Evolutionary conservation across 2,888 invertebrate species (phyloP).

Genomic region (Julus scanicus): DNA sequence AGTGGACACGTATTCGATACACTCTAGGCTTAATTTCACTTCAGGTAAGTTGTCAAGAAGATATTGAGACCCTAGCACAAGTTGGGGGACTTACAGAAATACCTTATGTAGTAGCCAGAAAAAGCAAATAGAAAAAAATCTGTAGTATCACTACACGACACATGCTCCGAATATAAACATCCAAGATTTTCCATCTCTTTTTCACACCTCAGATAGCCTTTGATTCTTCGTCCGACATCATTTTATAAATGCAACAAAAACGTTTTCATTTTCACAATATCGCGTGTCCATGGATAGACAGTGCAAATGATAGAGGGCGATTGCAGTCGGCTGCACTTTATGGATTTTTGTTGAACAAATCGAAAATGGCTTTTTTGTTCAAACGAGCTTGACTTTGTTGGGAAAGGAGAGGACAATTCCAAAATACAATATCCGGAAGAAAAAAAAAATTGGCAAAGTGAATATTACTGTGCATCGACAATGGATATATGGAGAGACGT

Average conservation of each 20-base stretch:
- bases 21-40: no score
- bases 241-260: not conserved
- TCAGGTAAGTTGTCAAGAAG: no score
- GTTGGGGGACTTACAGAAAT: no score
- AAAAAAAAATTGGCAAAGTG: slow-evolving; percentile 1
- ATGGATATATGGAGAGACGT: not conserved
- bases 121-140: not conserved
- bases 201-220: not conserved
- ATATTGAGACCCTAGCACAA: no score
- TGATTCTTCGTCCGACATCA: not conserved
- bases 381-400: slow-evolving; percentile 39
- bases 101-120: no score
- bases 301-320: not conserved
- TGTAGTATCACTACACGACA: not conserved
- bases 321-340: slow-evolving; percentile 30
- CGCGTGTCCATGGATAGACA: not conserved
- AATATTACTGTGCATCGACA: slow-evolving; percentile 6
- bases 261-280: not conserved
- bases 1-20: no score
- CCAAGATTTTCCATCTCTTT: not conserved
- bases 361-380: slow-evolving; percentile 43
- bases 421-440: not conserved
- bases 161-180: not conserved
- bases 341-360: slow-evolving; percentile 45
- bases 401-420: not conserved